Conservation (phyloP, 2,888 invertebrate genomes). For the Pristionchus japonicus region DNA sequence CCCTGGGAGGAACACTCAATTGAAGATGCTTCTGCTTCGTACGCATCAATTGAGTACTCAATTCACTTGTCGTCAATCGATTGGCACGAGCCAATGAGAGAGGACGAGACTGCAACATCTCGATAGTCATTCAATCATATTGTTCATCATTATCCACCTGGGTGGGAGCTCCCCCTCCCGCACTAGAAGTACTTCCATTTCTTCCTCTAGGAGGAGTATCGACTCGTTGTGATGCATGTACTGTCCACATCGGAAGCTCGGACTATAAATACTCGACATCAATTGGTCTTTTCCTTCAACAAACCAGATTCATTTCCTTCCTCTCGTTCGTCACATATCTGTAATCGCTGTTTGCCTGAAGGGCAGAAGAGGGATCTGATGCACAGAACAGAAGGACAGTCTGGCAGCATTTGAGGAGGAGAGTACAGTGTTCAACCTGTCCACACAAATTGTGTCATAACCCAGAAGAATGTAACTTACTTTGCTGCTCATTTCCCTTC, state of each 20-base stretch:
- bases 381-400: constrained; percentile 47
- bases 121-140: not conserved
- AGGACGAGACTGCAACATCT: constrained; percentile 22
- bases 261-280: not conserved
- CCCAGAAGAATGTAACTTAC: not conserved
- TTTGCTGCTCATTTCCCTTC: constrained; percentile 43
- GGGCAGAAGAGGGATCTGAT: constrained; percentile 40
- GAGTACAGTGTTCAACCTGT: constrained; percentile 37
- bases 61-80: constrained; percentile 4
- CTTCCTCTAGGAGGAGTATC: not conserved
- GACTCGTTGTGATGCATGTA: not conserved
- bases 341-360: constrained; percentile 37
- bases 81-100: constrained; percentile 37
- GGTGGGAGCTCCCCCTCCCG: not conserved
- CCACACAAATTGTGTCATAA: not conserved
- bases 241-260: constrained; percentile 12
- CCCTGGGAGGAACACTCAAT: not conserved
- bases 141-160: not conserved
- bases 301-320: constrained; percentile 16
- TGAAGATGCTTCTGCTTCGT: constrained; percentile 1
- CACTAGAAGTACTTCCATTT: not conserved
- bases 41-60: constrained; percentile 27
- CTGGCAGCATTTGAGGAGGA: constrained; percentile 11
- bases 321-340: constrained; percentile 39
- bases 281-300: not conserved